Percentiles rank a stretch among this genome's conserved stretches.
Evolutionary conservation across 2,797 vertebrate genomes (phyloP).

Genomic region (Heterohyrax brucei): DNA sequence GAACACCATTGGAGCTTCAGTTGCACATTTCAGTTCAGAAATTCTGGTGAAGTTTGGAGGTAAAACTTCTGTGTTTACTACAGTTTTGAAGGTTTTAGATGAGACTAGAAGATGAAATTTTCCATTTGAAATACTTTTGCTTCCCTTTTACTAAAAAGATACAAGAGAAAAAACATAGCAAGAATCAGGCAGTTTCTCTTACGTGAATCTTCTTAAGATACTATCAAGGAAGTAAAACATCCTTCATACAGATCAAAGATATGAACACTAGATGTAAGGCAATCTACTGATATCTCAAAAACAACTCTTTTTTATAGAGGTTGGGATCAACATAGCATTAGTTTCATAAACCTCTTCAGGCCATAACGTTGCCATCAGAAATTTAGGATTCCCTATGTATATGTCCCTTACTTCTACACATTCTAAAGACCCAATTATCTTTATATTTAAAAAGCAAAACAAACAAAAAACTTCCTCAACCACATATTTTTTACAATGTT

Average conservation of each 20-base stretch:
- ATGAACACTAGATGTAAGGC: no score
- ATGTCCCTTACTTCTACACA: neutral
- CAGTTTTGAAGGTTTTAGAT: neutral
- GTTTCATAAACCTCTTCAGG: conserved; percentile 20
- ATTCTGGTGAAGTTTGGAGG: neutral
- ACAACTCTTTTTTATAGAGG: neutral
- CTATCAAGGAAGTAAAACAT: no score
- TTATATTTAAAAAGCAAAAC: neutral
- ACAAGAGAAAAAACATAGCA: no score
- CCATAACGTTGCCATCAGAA: conserved; percentile 53
- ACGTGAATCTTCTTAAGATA: no score
- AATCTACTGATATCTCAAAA: no score
- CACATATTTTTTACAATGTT: conserved; percentile 11
- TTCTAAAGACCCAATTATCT: neutral
- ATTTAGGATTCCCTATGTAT: neutral
- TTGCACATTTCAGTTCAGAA: neutral
- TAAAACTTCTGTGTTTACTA: neutral
- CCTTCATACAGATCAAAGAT: no score
- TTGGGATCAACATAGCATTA: neutral
- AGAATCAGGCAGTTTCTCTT: no score
- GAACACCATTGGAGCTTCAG: neutral
- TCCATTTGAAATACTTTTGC: no score
- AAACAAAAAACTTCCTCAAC: neutral
- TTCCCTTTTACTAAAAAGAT: no score
- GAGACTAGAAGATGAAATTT: no score